These are phyloP conservation scores for Arrhamphus sclerolepis DNA, from an alignment of 2,797 vertebrate species.

Conservation along the genomic window DNA sequence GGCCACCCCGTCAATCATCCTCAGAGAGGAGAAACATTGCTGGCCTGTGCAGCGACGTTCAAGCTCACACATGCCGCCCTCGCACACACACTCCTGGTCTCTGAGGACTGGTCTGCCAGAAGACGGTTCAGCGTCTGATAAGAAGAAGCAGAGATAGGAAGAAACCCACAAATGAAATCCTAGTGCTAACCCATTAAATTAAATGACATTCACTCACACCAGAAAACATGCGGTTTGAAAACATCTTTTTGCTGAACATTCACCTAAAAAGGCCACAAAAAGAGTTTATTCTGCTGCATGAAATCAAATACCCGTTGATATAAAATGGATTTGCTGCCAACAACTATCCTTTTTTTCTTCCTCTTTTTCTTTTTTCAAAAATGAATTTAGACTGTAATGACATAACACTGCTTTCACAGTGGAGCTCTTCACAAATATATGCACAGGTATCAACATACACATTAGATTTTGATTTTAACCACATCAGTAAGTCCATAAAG, in stretches of 20 bases:
- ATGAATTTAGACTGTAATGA: neutral
- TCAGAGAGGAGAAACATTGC: slow-evolving; percentile 92
- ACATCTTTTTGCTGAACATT: slow-evolving; percentile 6
- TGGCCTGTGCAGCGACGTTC: slow-evolving; percentile 88
- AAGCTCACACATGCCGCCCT: slow-evolving; percentile 85
- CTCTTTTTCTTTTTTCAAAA: no score
- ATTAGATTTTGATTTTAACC: neutral
- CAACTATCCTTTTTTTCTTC: neutral
- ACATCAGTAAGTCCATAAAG: no score
- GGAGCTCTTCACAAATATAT: neutral
- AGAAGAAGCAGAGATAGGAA: slow-evolving; percentile 44
- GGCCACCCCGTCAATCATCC: slow-evolving; percentile 84
- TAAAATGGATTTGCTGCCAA: slow-evolving; percentile 21
- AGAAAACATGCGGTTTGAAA: slow-evolving; percentile 38
- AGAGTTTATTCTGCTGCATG: slow-evolving; percentile 9
- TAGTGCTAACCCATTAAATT: slow-evolving; percentile 61
- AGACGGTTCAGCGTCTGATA: slow-evolving; percentile 84
- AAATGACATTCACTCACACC: slow-evolving; percentile 64
- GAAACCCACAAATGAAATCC: slow-evolving; percentile 58
- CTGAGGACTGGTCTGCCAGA: slow-evolving; percentile 76
- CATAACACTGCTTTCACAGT: neutral
- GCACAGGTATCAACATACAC: neutral
- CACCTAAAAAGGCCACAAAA: neutral
- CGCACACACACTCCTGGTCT: slow-evolving; percentile 90
- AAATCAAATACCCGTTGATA: slow-evolving; percentile 14